These are phyloP conservation scores for Agapetus fuscipes DNA, from an alignment of 2,888 invertebrate genomes.

Conservation along the genomic window DNA sequence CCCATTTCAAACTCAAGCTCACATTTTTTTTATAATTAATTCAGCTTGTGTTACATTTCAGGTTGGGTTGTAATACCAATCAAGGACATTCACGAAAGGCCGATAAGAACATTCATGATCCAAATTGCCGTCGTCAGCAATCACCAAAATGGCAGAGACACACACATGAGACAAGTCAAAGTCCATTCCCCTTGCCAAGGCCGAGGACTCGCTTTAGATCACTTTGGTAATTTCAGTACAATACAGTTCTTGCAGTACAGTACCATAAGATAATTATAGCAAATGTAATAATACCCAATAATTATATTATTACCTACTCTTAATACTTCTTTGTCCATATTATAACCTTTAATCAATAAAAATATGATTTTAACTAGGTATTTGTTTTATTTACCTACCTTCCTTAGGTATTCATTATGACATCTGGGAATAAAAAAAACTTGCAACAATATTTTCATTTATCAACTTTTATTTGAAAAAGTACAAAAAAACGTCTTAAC, in stretches of 20 bases:
- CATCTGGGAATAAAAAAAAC: no score
- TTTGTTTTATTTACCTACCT: no score
- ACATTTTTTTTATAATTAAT: no score
- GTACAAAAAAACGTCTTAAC: no score
- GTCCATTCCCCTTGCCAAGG: slow-evolving; percentile 79
- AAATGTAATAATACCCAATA: neutral
- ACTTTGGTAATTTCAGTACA: slow-evolving; percentile 70
- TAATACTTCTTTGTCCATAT: no score
- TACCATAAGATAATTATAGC: slow-evolving; percentile 57
- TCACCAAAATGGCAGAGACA: slow-evolving; percentile 98
- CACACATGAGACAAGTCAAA: slow-evolving; percentile 95
- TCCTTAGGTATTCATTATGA: no score
- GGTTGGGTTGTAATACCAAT: slow-evolving; percentile 95
- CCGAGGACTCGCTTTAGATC: slow-evolving; percentile 55
- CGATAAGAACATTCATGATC: slow-evolving; percentile 91
- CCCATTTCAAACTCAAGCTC: no score
- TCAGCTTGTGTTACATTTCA: slow-evolving; percentile 31
- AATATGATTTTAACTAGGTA: no score
- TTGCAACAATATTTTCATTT: no score
- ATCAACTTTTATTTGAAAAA: no score
- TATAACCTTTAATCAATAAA: no score
- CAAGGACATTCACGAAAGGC: slow-evolving; percentile 76
- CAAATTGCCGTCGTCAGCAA: slow-evolving; percentile 95
- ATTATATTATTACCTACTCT: no score
- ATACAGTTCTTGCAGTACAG: slow-evolving; percentile 74